Base-by-base conservation (phyloP, 2,888 invertebrate species). In the Agriopis leucophaearia region DNA sequence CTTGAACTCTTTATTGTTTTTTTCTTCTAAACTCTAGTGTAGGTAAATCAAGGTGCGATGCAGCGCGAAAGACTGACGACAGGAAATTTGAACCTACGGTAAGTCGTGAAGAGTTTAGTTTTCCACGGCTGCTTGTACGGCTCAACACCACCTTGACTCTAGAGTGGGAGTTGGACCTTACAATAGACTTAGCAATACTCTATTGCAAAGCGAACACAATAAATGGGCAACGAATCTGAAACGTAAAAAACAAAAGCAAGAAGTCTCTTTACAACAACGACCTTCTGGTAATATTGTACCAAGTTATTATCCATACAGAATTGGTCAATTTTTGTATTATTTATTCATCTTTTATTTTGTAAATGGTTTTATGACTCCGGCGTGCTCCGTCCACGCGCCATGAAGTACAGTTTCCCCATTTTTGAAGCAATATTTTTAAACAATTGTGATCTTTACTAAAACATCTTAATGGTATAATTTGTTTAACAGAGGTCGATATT, bases 301-400 rank as follows among this genome's bases (percentile, higher is more conserved):
- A 64, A 75, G 76, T 86, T 84, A 87, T 81, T 80, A 84, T 81
- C 80, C 81, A 78, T 88, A 87, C 84, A 88, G 83, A 89, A 90
- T 88, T 82, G 70, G 74, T 70, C 72, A 83, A 84, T 85, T 88
- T 87, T 83, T 81, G 78, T 86, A 81, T 85, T 84, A 84, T 84
- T 81, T 81, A 81, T 82, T 82, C 79, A 80, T 83, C 78, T 80
- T 79, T 84, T 84, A 82, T 83, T 82, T 78, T 79, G 73, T 80
- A 85, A 88, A 89, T 88, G 77, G 86, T 81, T 91, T 91, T 91
- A 91, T 70, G 72, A 69, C 85, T 64, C 70, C 71, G 88, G 88
- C 92, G 91, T 88, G 92, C 90, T 91, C 87, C 84, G 60, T 88
- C 82, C 88, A 84, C 85, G 78, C 83, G 91, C 88, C 88, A 79